Conservation (phyloP, 2,797 vertebrate genomes). For the Phyllotis vaccarum region DNA sequence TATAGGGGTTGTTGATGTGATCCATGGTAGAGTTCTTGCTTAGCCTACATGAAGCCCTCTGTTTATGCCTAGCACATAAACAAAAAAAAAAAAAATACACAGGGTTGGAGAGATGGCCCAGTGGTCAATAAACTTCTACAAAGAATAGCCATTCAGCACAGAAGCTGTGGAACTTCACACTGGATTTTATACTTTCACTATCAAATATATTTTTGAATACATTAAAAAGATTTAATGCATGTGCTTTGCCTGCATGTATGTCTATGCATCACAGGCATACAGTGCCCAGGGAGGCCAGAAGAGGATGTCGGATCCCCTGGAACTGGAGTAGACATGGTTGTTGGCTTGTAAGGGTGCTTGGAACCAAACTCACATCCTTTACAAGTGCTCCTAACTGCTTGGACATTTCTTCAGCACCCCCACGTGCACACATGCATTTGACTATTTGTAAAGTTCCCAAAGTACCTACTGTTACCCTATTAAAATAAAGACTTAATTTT, state of each 20-base stretch:
- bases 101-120: background rate
- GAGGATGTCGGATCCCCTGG: background rate
- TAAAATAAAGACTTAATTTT: background rate
- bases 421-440: background rate
- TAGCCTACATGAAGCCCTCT: background rate
- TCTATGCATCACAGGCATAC: background rate
- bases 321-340: background rate
- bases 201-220: background rate
- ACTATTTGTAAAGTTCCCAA: slow-evolving; percentile 48
- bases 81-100: too few species aligned
- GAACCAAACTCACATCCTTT: too few species aligned
- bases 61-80: background rate
- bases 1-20: background rate
- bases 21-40: background rate
- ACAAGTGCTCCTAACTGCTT: background rate
- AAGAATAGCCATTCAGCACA: background rate
- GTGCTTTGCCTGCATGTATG: background rate
- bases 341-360: too few species aligned
- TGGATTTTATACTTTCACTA: background rate
- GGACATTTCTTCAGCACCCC: background rate
- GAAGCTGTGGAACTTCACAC: background rate
- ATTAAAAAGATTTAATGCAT: background rate
- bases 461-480: slow-evolving; percentile 14
- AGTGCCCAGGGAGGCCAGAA: background rate
- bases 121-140: background rate